These are phyloP conservation scores for Drosophila auraria DNA, from an alignment of 1,140 invertebrate species.

Conservation along the genomic window DNA sequence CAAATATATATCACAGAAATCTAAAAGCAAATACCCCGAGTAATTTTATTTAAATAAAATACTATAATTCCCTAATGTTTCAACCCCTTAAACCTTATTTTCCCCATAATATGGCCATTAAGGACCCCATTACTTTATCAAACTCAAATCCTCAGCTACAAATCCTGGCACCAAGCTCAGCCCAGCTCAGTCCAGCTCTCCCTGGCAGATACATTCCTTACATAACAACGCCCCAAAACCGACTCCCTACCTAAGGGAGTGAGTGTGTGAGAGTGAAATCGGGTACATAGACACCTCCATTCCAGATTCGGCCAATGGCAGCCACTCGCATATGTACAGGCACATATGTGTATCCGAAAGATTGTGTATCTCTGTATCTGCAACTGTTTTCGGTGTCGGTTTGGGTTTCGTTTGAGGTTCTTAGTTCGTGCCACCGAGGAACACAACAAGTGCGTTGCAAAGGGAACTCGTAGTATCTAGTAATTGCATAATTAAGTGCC, in stretches of 20 bases:
- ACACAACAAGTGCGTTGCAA: slow-evolving; percentile 13
- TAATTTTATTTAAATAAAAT: background rate
- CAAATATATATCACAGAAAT: too few species aligned
- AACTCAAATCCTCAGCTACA: slow-evolving; percentile 4
- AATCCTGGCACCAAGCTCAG: slow-evolving; percentile 14
- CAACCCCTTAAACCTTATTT: background rate
- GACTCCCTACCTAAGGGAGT: slow-evolving; percentile 9
- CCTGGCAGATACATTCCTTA: slow-evolving; percentile 7
- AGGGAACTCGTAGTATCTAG: slow-evolving; percentile 30
- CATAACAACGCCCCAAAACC: slow-evolving; percentile 44
- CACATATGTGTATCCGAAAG: slow-evolving; percentile 36
- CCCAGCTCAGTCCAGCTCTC: background rate
- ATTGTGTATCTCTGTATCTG: slow-evolving; percentile 40
- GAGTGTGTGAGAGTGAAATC: slow-evolving; percentile 11
- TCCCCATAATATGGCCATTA: background rate
- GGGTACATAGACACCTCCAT: slow-evolving; percentile 64
- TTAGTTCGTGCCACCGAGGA: slow-evolving; percentile 15
- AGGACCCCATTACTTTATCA: slow-evolving; percentile 15
- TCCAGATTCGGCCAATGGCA: slow-evolving; percentile 55
- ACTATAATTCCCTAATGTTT: background rate
- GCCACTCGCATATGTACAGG: slow-evolving; percentile 39
- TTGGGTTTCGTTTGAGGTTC: background rate
- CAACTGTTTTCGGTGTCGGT: slow-evolving; percentile 27
- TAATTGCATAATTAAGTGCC: slow-evolving; percentile 58
- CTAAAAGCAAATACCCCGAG: too few species aligned